A percentile compares a stretch with the other conserved stretches of the same genome.
Evolutionary conservation across 2,888 invertebrate species (phyloP).

Genomic region (Acleris literana): DNA sequence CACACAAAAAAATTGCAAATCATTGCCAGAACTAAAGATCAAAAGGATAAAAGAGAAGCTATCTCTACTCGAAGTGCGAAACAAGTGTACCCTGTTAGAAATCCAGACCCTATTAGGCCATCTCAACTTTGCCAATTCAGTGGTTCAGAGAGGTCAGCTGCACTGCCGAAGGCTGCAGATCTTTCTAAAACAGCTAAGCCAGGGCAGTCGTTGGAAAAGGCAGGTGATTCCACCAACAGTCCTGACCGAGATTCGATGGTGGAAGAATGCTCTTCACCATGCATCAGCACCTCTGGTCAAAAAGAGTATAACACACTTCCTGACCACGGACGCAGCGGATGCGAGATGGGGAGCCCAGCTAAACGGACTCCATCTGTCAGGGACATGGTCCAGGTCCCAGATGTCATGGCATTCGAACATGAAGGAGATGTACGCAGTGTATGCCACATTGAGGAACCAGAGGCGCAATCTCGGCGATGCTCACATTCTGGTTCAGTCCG

Average conservation of each 20-base stretch:
- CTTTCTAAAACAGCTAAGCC: background rate
- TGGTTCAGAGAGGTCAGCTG: conserved; percentile 32
- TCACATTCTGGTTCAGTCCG: conserved; percentile 21
- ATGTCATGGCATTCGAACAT: too few relatives aligned
- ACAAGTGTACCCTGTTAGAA: background rate
- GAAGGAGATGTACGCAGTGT: conserved; percentile 38
- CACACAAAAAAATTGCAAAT: background rate
- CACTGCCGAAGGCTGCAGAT: conserved; percentile 39
- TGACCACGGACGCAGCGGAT: conserved; percentile 38
- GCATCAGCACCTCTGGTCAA: conserved; percentile 1
- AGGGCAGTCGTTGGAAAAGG: too few relatives aligned
- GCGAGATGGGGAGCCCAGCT: conserved; percentile 27
- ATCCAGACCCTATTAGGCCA: background rate
- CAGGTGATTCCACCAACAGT: too few relatives aligned
- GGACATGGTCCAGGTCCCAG: conserved; percentile 29
- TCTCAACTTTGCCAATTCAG: conserved; percentile 18
- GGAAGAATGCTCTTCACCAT: too few relatives aligned
- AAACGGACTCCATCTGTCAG: conserved; percentile 32
- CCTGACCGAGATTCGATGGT: too few relatives aligned
- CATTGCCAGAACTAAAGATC: background rate
- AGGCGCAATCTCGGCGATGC: conserved; percentile 13
- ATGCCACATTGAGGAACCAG: conserved; percentile 25
- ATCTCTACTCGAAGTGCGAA: background rate
- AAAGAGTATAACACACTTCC: conserved; percentile 38
- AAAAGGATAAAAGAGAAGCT: background rate